Conservation (phyloP, 1,140 invertebrate species). For the Ephestia elutella region DNA sequence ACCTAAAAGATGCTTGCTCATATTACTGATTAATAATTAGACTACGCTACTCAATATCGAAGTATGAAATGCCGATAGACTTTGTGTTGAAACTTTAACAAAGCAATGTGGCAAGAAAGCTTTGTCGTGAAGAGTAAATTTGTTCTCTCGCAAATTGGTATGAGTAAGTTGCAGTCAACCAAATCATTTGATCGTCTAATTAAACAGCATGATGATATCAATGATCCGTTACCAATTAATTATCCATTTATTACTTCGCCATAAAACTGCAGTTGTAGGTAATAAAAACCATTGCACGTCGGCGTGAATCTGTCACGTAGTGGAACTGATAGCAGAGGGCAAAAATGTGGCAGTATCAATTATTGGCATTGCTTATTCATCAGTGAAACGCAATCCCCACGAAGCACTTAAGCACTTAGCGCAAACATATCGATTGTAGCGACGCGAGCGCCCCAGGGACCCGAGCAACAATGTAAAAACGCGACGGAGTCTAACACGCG, state of each 20-base stretch:
- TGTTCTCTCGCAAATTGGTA: too few relatives aligned
- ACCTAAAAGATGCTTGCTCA: too few relatives aligned
- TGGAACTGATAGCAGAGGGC: conserved; percentile 1
- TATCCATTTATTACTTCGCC: neutral
- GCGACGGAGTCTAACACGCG: conserved; percentile 47
- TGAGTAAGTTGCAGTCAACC: too few relatives aligned
- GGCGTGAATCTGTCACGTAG: neutral
- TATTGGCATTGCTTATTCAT: conserved; percentile 66
- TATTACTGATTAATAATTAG: too few relatives aligned
- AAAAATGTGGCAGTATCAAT: conserved; percentile 16
- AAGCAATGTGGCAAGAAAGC: too few relatives aligned
- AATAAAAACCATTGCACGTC: conserved; percentile 2
- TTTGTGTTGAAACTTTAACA: too few relatives aligned
- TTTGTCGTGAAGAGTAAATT: too few relatives aligned
- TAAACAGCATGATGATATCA: neutral
- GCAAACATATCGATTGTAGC: conserved; percentile 69
- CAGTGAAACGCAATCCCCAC: conserved; percentile 61
- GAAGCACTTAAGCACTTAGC: conserved; percentile 70
- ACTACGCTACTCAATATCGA: too few relatives aligned
- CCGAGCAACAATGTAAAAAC: conserved; percentile 60
- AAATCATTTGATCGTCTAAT: neutral
- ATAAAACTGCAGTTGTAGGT: neutral
- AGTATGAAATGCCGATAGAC: too few relatives aligned
- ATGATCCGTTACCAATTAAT: neutral
- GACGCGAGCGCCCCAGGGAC: conserved; percentile 53